Evolutionary conservation across 2,888 invertebrate species (phyloP).

Genomic region (Gibbula magus): DNA sequence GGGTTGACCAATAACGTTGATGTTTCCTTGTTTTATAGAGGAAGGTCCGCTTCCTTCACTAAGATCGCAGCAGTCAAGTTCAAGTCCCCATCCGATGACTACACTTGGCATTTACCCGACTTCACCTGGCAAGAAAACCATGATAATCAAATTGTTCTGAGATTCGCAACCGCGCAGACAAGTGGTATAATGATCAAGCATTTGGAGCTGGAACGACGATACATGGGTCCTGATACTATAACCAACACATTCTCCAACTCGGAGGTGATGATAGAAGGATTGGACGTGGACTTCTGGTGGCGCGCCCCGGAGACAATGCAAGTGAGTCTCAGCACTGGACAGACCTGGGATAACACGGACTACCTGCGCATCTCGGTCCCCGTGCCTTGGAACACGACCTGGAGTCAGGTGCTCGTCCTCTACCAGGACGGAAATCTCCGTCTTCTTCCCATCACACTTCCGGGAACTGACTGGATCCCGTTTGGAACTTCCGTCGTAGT

Average conservation of each 20-base stretch:
- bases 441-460: slow-evolving; percentile 55
- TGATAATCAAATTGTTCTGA: slow-evolving; percentile 45
- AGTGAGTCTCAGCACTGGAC: slow-evolving; percentile 39
- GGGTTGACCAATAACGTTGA: slow-evolving; percentile 32
- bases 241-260: slow-evolving; percentile 46
- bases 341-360: not conserved
- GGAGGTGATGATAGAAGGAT: slow-evolving; percentile 51
- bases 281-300: slow-evolving; percentile 62
- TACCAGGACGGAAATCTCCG: slow-evolving; percentile 59
- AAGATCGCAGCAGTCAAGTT: slow-evolving; percentile 30
- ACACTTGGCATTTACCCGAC: slow-evolving; percentile 49
- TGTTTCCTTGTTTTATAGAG: slow-evolving; percentile 43
- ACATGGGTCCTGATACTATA: slow-evolving; percentile 48
- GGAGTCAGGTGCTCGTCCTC: slow-evolving; percentile 54
- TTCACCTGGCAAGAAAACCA: slow-evolving; percentile 54
- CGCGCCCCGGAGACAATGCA: slow-evolving; percentile 54
- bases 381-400: slow-evolving; percentile 52
- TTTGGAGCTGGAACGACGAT: slow-evolving; percentile 47
- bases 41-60: slow-evolving; percentile 32
- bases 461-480: slow-evolving; percentile 59
- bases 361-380: slow-evolving; percentile 52
- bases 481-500: slow-evolving; percentile 61
- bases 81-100: slow-evolving; percentile 28
- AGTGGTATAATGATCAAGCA: slow-evolving; percentile 38
- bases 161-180: slow-evolving; percentile 37